Base-by-base conservation (phyloP, 1,140 invertebrate genomes). In the Adelges cooleyi region DNA sequence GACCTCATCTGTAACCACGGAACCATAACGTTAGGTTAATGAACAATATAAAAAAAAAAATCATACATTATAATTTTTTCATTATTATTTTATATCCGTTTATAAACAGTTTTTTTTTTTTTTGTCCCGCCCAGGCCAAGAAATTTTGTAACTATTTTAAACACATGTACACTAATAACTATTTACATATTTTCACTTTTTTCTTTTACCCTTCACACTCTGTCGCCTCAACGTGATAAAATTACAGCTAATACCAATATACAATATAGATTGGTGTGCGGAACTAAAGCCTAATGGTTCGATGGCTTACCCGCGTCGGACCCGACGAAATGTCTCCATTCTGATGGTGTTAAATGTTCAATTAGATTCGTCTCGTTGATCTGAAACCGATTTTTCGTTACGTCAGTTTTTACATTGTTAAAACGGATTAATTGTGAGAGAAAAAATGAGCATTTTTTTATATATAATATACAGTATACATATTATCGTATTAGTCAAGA, bases 11-110 rank as follows among this genome's bases (percentile, higher is more conserved):
- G 27, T 46, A 62, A 62, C 56, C 54, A 62, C 27, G 56, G 42
- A 23, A 62, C 56, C 56, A 33, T 62, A 62, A 62, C 56, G 56
- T 27, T 62, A n/a, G n/a, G n/a, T n/a, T n/a, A n/a, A n/a, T n/a
- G n/a, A n/a, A n/a, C n/a, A n/a, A n/a, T n/a, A n/a, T n/a, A n/a
- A n/a, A n/a, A n/a, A n/a, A n/a, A n/a, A n/a, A n/a, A n/a, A n/a
- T n/a, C n/a, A n/a, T n/a, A n/a, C n/a, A n/a, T n/a, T n/a, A n/a
- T n/a, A n/a, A n/a, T n/a, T n/a, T n/a, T n/a, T n/a, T n/a, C n/a
- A n/a, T n/a, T n/a, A n/a, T n/a, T n/a, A n/a, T n/a, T n/a, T 11
- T 6, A 11, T 46, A 59, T 44, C 38, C 22, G 8, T 25, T 56
- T 48, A n/a, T n/a, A 62, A 46, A 20, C 42, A 11, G 42, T 20